Percentiles rank a stretch among this genome's conserved stretches.
Conservation (phyloP, 2,888 invertebrate genomes). For the Adineta ricciae region DNA sequence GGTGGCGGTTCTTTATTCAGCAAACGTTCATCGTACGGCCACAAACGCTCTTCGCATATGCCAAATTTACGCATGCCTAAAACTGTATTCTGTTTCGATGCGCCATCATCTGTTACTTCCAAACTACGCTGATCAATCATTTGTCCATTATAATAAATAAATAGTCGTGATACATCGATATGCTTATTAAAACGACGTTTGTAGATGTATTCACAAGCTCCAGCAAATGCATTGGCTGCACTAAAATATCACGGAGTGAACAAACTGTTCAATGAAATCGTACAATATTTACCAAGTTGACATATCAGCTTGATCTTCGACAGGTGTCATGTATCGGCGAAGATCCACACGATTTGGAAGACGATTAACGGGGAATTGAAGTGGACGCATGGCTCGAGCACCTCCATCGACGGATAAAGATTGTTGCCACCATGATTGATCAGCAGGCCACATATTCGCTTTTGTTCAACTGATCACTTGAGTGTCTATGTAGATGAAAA, state of each 20-base stretch:
- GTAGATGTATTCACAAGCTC: not conserved
- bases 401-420: not conserved
- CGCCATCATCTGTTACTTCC: not conserved
- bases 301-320: conserved; percentile 1
- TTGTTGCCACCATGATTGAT: not conserved
- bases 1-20: not conserved
- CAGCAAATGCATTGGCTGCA: not conserved
- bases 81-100: not conserved
- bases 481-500: not conserved
- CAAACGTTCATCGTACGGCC: not conserved
- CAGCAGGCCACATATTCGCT: not conserved
- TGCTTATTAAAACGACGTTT: not conserved
- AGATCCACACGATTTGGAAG: not conserved
- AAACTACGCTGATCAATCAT: not conserved
- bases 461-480: not conserved
- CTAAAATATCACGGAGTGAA: not conserved
- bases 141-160: not conserved
- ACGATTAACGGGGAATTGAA: not conserved
- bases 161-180: not conserved
- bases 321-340: not conserved
- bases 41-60: not conserved
- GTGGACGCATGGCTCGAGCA: not conserved
- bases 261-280: too few relatives aligned
- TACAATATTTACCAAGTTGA: not conserved
- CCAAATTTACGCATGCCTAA: not conserved